Percentiles rank a stretch among this genome's conserved stretches.
phyloP scores from a whole-genome alignment of 30 jellyfish, hydroid and myxozoan species.

The Calvadosia cruxmelitensis region DNA sequence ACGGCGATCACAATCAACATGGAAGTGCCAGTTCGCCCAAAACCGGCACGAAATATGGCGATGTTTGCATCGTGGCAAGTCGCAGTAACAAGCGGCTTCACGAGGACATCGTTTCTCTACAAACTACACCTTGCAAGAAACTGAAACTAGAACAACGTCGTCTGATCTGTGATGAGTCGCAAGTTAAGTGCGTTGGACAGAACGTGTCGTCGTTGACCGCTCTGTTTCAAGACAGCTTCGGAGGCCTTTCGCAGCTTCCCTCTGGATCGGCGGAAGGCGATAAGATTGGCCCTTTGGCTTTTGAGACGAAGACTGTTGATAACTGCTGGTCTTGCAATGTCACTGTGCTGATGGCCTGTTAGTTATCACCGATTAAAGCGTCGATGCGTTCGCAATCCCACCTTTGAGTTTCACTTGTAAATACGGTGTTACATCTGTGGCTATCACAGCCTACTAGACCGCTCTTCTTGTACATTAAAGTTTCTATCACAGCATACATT shows the following conservation, averaged over 20 bases:
- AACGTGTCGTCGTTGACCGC: background rate
- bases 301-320: background rate
- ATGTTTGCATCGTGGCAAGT: no score
- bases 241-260: background rate
- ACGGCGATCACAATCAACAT: background rate
- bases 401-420: no score
- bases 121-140: background rate
- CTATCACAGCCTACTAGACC: no score
- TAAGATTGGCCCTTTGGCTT: background rate
- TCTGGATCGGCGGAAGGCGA: background rate
- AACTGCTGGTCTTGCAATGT: background rate
- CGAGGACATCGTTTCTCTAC: background rate
- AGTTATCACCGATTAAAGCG: no score
- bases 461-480: no score
- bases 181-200: background rate
- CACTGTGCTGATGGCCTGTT: background rate
- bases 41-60: background rate
- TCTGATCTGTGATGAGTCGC: background rate
- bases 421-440: no score
- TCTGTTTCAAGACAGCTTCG: background rate
- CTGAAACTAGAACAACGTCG: background rate
- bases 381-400: no score
- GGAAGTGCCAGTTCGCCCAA: background rate
- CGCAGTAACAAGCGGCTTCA: background rate
- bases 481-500: no score